A percentile compares a stretch with the other conserved stretches of the same genome.
These are phyloP conservation scores for Atherix ibis DNA, from an alignment of 2,888 invertebrate species.

Conservation along the genomic window DNA sequence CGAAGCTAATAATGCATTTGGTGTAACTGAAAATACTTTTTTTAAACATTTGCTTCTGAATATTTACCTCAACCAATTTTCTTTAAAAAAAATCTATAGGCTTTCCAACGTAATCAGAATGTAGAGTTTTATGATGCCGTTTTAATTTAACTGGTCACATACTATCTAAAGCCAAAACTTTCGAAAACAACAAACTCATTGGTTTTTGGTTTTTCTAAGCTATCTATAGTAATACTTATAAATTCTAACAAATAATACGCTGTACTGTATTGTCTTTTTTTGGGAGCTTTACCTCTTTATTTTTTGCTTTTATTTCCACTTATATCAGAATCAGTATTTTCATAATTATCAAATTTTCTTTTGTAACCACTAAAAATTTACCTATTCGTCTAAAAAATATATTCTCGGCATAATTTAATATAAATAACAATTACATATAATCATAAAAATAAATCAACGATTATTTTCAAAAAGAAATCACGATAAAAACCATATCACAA, in stretches of 20 bases:
- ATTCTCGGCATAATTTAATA: too few species aligned
- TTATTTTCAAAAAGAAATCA: too few species aligned
- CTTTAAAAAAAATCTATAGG: conserved; percentile 11
- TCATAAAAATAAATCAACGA: too few species aligned
- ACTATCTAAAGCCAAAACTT: conserved; percentile 10
- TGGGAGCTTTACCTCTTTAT: conserved; percentile 6
- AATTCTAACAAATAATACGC: conserved; percentile 11
- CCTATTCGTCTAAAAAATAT: conserved; percentile 3
- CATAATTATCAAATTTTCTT: conserved; percentile 8
- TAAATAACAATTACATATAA: too few species aligned
- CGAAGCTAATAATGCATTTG: too few species aligned
- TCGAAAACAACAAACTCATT: conserved; percentile 9
- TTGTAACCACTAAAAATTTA: conserved; percentile 10
- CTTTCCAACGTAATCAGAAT: conserved; percentile 11
- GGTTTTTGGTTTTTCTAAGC: conserved; percentile 11
- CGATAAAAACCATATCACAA: too few species aligned
- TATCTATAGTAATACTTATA: conserved; percentile 5
- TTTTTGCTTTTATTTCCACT: conserved; percentile 4
- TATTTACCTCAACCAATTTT: conserved; percentile 11
- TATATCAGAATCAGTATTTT: conserved; percentile 6
- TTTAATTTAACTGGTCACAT: conserved; percentile 12
- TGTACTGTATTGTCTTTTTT: conserved; percentile 9
- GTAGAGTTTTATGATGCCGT: conserved; percentile 11
- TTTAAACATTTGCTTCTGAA: conserved; percentile 6
- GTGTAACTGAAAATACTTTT: too few species aligned